Evolutionary conservation across 2,113 vertebrate species (phyloP), one percentile per base, ranked within the genome.

Genomic region (Nothocercus nigrocapillus): DNA sequence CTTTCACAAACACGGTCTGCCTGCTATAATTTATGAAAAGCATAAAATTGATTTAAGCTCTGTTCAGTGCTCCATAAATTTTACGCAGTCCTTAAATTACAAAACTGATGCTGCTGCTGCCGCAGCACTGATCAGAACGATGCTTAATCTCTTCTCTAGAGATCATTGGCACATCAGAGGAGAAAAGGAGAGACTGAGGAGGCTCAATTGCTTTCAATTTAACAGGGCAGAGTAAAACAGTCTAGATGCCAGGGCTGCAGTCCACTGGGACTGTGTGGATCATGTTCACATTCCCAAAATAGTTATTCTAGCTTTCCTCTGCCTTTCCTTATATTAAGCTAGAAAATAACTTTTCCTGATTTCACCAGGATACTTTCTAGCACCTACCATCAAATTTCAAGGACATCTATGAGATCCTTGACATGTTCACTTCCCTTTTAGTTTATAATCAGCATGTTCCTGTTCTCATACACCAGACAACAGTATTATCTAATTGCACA

Each of bases 1-100:
- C 53, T 58, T 82, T 59, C 51, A 91, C 64, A 75, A 69, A 89
- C 34, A 61, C 42, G 2, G 28, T 54, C 86, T 94, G 85, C 74
- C 95, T 86, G 80, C 75, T 82, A 73, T 76, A 96, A 95, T 89
- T 96, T 85, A 93, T 82, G 74, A 84, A 93, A 95, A 97, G 64
- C 79, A 47, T 80, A 96, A 95, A 94, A 87, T 11, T 78, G 87
- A 97, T 84, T 94, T 93, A 85, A 87, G 51, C 53, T 97, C 82
- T 93, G 85, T 87, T 93, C 92, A 79, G 32, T 74, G 81, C 75
- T 90, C 85, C 82, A 95, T 66, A 83, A 85, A 96, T 94, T 96
- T 96, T 78, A 90, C 53, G 72, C 56, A 82, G 69, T 42, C 76
- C 53, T 78, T 96, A 88, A 96, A 90, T 94, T 74, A 85, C 62